A percentile compares a stretch with the other conserved stretches of the same genome.
These are phyloP conservation scores for Manduca sexta DNA, from an alignment of 1,140 invertebrate genomes.

Conservation along the genomic window DNA sequence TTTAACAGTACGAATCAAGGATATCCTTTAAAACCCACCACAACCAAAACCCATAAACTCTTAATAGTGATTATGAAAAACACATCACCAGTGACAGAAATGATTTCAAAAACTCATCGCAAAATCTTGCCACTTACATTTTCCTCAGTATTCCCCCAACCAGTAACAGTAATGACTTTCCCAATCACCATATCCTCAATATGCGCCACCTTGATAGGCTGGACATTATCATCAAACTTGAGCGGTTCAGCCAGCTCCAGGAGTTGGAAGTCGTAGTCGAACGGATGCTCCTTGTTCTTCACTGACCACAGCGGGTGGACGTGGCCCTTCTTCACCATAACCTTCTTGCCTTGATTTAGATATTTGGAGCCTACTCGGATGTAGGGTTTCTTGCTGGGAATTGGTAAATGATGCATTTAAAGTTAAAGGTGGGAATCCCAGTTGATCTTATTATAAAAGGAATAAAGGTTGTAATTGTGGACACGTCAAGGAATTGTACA, in stretches of 20 bases:
- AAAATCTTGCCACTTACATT: constrained; percentile 36
- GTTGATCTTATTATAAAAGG: too few relatives aligned
- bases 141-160: constrained; percentile 62
- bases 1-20: too few relatives aligned
- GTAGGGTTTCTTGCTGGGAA: constrained; percentile 45
- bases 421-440: too few relatives aligned
- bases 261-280: constrained; percentile 59
- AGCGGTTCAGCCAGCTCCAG: constrained; percentile 38
- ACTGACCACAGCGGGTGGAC: constrained; percentile 46
- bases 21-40: too few relatives aligned
- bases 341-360: constrained; percentile 37
- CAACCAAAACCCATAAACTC: too few relatives aligned
- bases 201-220: constrained; percentile 49
- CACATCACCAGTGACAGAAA: too few relatives aligned
- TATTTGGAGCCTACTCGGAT: constrained; percentile 54
- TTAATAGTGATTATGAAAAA: too few relatives aligned
- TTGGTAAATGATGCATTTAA: neutral
- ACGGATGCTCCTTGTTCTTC: constrained; percentile 49
- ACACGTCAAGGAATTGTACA: too few relatives aligned
- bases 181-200: constrained; percentile 59
- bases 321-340: constrained; percentile 27
- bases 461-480: too few relatives aligned
- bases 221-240: constrained; percentile 43
- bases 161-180: constrained; percentile 53
- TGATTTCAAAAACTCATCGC: neutral